These are phyloP conservation scores for Muscicapa striata DNA, from an alignment of 2,797 vertebrate genomes.

Conservation along the genomic window DNA sequence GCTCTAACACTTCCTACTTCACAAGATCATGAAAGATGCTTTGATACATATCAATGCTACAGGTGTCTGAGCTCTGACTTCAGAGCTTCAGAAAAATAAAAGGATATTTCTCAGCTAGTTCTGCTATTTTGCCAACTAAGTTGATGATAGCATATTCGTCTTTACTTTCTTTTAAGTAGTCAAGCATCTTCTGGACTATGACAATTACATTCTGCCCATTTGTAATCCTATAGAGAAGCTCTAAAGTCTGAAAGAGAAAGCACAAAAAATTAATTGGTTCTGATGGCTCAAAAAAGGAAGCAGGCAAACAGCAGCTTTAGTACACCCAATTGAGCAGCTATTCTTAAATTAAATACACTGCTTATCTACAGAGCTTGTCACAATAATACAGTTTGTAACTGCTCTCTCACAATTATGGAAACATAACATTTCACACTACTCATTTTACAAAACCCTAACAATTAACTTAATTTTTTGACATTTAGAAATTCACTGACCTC, in stretches of 20 bases:
- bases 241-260: conserved; percentile 85
- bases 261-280: background rate
- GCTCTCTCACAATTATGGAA: background rate
- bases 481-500: conserved; percentile 80
- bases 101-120: conserved; percentile 99
- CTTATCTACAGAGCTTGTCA: background rate
- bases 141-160: conserved; percentile 89
- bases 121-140: conserved; percentile 92
- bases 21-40: background rate
- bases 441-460: background rate
- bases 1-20: background rate
- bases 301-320: background rate
- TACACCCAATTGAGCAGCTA: background rate
- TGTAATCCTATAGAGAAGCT: conserved; percentile 95
- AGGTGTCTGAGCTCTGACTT: background rate
- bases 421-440: background rate
- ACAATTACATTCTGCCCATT: conserved; percentile 92
- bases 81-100: conserved; percentile 50
- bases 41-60: background rate
- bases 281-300: background rate
- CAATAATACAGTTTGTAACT: background rate
- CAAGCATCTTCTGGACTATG: conserved; percentile 96
- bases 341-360: background rate
- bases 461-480: background rate
- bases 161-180: conserved; percentile 85